Conservation (phyloP, 2,797 vertebrate species). For the Selene dorsalis region DNA sequence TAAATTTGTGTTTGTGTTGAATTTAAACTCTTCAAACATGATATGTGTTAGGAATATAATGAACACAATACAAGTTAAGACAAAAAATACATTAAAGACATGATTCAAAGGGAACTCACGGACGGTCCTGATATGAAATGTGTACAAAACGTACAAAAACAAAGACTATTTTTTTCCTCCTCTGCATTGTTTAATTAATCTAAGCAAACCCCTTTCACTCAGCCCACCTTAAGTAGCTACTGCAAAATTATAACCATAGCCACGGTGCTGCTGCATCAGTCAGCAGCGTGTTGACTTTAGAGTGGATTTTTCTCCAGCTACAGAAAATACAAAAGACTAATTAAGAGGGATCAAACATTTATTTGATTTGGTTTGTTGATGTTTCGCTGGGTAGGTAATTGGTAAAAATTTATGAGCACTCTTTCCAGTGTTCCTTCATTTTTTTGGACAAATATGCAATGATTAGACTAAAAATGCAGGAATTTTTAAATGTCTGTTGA, state of each 20-base stretch:
- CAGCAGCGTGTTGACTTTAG: conserved; percentile 4
- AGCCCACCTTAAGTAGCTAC: not conserved
- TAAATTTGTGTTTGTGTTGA: conserved; percentile 10
- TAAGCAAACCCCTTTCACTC: not conserved
- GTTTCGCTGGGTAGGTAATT: not conserved
- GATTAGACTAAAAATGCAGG: not conserved
- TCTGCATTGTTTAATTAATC: not conserved
- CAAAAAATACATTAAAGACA: too few species aligned
- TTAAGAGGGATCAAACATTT: not conserved
- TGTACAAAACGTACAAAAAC: not conserved
- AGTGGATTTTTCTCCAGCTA: not conserved
- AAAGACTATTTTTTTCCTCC: not conserved
- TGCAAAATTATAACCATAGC: not conserved
- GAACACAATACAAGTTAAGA: not conserved
- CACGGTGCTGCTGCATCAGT: not conserved
- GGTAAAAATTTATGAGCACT: not conserved
- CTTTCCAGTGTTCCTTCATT: not conserved
- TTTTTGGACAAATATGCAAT: not conserved
- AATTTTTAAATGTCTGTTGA: too few species aligned
- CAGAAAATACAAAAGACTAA: not conserved
- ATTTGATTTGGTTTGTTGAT: conserved; percentile 22
- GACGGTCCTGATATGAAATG: not conserved
- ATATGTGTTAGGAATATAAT: conserved; percentile 2
- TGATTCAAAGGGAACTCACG: not conserved
- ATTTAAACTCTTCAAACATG: conserved; percentile 40